These are phyloP conservation scores for Scopus umbretta DNA, from an alignment of 2,113 vertebrate genomes.

Conservation along the genomic window DNA sequence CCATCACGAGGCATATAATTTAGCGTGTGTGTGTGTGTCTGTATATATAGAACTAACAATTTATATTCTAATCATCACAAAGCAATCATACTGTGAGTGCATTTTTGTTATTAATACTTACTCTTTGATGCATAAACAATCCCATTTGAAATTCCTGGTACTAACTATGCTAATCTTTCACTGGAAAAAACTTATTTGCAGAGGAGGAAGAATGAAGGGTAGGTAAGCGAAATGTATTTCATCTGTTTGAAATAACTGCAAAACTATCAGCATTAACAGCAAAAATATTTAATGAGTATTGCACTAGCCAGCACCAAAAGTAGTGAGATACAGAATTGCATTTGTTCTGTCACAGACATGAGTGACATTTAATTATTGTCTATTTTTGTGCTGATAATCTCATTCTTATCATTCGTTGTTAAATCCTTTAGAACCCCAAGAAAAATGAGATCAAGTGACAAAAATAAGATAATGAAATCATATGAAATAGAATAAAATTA, in stretches of 20 bases:
- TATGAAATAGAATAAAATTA: constrained; percentile 76
- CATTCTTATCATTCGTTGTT: constrained; percentile 75
- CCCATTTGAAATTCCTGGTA: constrained; percentile 71
- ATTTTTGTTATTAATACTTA: constrained; percentile 69
- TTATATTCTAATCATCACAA: constrained; percentile 72
- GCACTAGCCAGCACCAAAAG: constrained; percentile 67
- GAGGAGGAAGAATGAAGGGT: constrained; percentile 48
- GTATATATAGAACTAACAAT: constrained; percentile 70
- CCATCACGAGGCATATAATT: background rate
- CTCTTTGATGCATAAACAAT: constrained; percentile 74
- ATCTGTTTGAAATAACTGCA: constrained; percentile 52
- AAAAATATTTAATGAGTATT: constrained; percentile 73
- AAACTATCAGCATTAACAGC: constrained; percentile 60
- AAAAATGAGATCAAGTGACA: constrained; percentile 77
- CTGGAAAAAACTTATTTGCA: constrained; percentile 53
- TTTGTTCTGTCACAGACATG: constrained; percentile 73
- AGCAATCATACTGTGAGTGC: constrained; percentile 70
- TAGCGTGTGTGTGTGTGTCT: constrained; percentile 21
- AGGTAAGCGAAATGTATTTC: constrained; percentile 49
- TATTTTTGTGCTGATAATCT: constrained; percentile 79
- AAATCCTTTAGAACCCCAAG: constrained; percentile 74
- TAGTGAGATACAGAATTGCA: constrained; percentile 71
- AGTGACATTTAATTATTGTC: constrained; percentile 83
- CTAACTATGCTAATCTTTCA: constrained; percentile 61
- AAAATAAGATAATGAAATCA: constrained; percentile 80